phyloP scores from a whole-genome alignment of 2,797 vertebrate genomes.

The Hydrocynus forskahlii region DNA sequence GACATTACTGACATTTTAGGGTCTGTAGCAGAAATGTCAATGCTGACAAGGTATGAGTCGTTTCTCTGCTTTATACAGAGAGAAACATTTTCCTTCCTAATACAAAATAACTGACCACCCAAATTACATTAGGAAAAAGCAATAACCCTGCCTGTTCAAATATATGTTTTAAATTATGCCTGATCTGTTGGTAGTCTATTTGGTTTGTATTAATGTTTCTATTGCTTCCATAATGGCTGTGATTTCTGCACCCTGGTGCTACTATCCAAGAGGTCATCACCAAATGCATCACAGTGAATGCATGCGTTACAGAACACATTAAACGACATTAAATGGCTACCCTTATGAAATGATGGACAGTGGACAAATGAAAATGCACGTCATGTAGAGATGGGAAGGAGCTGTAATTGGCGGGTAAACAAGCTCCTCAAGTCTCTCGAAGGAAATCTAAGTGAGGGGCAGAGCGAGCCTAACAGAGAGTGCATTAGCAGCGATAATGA shows the following conservation, averaged over 20 bases:
- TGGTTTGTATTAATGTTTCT: neutral
- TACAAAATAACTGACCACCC: no score
- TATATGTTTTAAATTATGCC: neutral
- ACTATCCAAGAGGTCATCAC: slow-evolving; percentile 1
- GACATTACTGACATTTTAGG: neutral
- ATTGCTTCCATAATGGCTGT: neutral
- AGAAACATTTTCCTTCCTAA: neutral
- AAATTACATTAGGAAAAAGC: neutral
- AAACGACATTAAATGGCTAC: slow-evolving; percentile 33
- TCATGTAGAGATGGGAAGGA: slow-evolving; percentile 26
- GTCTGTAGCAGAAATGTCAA: neutral
- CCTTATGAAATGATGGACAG: slow-evolving; percentile 44
- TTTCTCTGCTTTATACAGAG: neutral
- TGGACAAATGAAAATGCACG: slow-evolving; percentile 41
- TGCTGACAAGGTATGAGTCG: neutral
- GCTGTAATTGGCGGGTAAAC: slow-evolving; percentile 46
- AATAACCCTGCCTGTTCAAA: neutral
- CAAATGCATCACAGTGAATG: slow-evolving; percentile 5
- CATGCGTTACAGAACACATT: slow-evolving; percentile 19
- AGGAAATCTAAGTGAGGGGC: slow-evolving; percentile 45
- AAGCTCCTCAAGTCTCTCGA: slow-evolving; percentile 41
- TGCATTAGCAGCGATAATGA: slow-evolving; percentile 54
- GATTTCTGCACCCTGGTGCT: slow-evolving; percentile 19
- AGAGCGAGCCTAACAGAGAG: slow-evolving; percentile 40
- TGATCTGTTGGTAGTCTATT: neutral